phyloP scores from a whole-genome alignment of 2,888 invertebrate species.

The Drosophila subquinaria region DNA sequence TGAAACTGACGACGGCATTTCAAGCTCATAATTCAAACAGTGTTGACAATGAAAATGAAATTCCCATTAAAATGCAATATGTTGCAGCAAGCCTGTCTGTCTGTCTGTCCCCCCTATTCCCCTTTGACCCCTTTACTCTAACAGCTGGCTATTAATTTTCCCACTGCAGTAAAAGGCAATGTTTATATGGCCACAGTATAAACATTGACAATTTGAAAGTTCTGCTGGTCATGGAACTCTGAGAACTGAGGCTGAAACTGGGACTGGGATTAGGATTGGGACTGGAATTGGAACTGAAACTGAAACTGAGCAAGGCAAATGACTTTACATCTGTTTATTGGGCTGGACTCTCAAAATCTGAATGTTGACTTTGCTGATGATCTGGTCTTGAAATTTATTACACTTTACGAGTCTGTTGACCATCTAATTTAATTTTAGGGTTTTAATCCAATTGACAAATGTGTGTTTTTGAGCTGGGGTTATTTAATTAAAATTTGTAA shows the following conservation, averaged over 20 bases:
- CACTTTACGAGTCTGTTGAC: not conserved
- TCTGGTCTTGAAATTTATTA: slow-evolving; percentile 32
- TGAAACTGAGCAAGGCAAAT: slow-evolving; percentile 1
- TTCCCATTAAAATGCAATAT: slow-evolving; percentile 79
- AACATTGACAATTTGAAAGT: slow-evolving; percentile 56
- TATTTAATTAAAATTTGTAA: slow-evolving; percentile 3
- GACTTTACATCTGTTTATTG: slow-evolving; percentile 16
- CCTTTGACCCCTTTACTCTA: not conserved
- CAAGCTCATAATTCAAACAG: slow-evolving; percentile 74
- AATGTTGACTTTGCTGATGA: slow-evolving; percentile 40
- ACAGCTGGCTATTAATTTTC: slow-evolving; percentile 31
- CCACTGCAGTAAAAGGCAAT: slow-evolving; percentile 46
- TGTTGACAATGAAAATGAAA: slow-evolving; percentile 79
- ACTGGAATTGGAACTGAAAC: not conserved
- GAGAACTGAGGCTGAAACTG: not conserved
- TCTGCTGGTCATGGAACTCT: slow-evolving; percentile 26
- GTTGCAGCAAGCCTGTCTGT: slow-evolving; percentile 63
- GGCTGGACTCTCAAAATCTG: not conserved
- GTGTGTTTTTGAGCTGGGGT: slow-evolving; percentile 11
- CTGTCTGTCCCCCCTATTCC: not conserved
- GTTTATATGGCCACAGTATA: slow-evolving; percentile 59
- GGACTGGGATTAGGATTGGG: not conserved
- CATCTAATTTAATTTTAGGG: slow-evolving; percentile 28
- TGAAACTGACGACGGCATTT: slow-evolving; percentile 25
- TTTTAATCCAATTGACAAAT: slow-evolving; percentile 52